These are phyloP conservation scores for Halictus ligatus DNA, from an alignment of 2,888 invertebrate species.

Conservation along the genomic window DNA sequence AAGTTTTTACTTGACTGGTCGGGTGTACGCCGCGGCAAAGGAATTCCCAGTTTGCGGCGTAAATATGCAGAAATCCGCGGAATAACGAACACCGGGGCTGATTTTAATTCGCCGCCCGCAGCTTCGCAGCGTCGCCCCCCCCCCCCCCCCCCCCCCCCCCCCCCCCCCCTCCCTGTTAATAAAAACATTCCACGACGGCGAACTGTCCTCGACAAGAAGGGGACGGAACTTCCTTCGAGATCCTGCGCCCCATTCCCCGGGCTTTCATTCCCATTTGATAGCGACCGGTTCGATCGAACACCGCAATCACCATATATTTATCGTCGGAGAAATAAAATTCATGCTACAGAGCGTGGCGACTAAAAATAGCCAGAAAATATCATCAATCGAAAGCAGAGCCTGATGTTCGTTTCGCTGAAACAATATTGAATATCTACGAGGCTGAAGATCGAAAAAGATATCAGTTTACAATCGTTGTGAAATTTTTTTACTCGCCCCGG, in stretches of 20 bases:
- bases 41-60: conserved; percentile 20
- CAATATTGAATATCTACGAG: background rate
- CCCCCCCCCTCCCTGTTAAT: too few species aligned
- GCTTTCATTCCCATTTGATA: background rate
- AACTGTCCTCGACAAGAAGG: background rate
- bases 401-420: background rate
- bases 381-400: background rate
- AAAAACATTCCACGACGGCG: conserved; percentile 4
- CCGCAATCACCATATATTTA: background rate
- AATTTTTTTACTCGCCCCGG: background rate
- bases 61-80: conserved; percentile 16
- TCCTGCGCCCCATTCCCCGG: background rate
- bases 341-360: background rate
- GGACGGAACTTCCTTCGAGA: background rate
- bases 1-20: conserved; percentile 2
- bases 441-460: background rate
- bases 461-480: background rate
- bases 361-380: background rate
- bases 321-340: background rate
- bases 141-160: too few species aligned
- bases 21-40: background rate
- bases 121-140: background rate
- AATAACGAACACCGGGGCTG: background rate
- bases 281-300: background rate
- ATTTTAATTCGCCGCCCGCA: conserved; percentile 13